Percentiles rank a stretch among this genome's conserved stretches.
These are phyloP conservation scores for Serrognathus titanus DNA, from an alignment of 2,888 invertebrate species.

Conservation along the genomic window DNA sequence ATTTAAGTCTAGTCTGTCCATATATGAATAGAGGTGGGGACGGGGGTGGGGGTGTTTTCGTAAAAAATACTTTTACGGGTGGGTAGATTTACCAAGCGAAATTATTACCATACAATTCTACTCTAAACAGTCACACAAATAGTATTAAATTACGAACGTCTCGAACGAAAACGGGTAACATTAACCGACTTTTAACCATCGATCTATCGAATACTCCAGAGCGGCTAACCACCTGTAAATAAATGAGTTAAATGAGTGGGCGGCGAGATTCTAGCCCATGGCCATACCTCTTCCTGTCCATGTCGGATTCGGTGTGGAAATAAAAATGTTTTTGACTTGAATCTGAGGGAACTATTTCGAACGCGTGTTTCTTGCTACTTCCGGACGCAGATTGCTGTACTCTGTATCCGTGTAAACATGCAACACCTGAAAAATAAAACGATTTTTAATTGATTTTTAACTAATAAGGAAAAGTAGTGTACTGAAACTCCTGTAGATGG, in stretches of 20 bases:
- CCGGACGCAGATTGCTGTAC: slow-evolving; percentile 81
- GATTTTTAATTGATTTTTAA: neutral
- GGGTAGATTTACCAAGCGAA: slow-evolving; percentile 5
- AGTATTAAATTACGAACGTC: neutral
- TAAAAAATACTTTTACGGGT: neutral
- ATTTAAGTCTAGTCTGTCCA: too few relatives aligned
- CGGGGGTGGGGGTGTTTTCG: neutral
- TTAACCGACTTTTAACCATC: slow-evolving; percentile 80
- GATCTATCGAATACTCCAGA: slow-evolving; percentile 89
- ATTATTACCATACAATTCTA: slow-evolving; percentile 10
- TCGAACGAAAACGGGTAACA: too few relatives aligned
- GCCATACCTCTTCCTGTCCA: slow-evolving; percentile 84
- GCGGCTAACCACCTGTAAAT: slow-evolving; percentile 86
- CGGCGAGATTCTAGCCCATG: neutral
- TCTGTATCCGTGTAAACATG: slow-evolving; percentile 90
- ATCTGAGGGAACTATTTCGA: slow-evolving; percentile 87
- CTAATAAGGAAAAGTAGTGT: neutral
- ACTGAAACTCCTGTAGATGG: neutral
- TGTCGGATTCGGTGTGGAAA: slow-evolving; percentile 91
- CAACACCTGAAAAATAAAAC: slow-evolving; percentile 65
- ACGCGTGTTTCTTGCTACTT: slow-evolving; percentile 81
- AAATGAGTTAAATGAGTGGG: neutral
- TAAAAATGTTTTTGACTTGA: slow-evolving; percentile 83
- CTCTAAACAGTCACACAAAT: slow-evolving; percentile 15
- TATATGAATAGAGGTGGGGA: too few relatives aligned